These are phyloP conservation scores for Charina bottae DNA, from an alignment of 2,113 vertebrate species.

Conservation along the genomic window DNA sequence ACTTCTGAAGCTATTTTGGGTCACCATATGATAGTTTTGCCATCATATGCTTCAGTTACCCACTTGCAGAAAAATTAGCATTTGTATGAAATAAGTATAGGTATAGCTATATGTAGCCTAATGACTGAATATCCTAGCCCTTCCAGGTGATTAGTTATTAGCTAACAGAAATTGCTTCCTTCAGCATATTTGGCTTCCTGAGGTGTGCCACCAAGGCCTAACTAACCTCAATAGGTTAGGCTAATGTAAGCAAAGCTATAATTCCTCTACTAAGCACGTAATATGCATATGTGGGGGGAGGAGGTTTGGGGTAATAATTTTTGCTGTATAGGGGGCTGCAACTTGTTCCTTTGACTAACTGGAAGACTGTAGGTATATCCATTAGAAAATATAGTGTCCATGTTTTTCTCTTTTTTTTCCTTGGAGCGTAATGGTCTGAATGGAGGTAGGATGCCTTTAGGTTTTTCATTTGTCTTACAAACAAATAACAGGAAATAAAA, in stretches of 20 bases:
- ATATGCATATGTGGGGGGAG: neutral
- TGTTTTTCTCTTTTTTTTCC: neutral
- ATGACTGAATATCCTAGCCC: conserved; percentile 11
- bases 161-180: neutral
- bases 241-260: neutral
- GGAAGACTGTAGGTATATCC: neutral
- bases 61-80: conserved; percentile 50
- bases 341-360: neutral
- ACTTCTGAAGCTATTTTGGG: conserved; percentile 74
- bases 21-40: conserved; percentile 66
- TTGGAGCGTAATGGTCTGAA: neutral
- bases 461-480: neutral
- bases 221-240: neutral
- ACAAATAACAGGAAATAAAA: neutral
- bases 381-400: neutral
- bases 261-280: neutral
- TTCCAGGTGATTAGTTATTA: neutral
- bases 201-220: neutral
- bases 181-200: neutral
- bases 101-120: neutral
- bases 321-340: neutral
- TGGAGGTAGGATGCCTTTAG: neutral
- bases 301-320: neutral
- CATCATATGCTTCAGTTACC: conserved; percentile 56
- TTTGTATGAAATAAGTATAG: neutral